Base-by-base conservation (phyloP, 2,797 vertebrate genomes). In the Danio choprae region DNA sequence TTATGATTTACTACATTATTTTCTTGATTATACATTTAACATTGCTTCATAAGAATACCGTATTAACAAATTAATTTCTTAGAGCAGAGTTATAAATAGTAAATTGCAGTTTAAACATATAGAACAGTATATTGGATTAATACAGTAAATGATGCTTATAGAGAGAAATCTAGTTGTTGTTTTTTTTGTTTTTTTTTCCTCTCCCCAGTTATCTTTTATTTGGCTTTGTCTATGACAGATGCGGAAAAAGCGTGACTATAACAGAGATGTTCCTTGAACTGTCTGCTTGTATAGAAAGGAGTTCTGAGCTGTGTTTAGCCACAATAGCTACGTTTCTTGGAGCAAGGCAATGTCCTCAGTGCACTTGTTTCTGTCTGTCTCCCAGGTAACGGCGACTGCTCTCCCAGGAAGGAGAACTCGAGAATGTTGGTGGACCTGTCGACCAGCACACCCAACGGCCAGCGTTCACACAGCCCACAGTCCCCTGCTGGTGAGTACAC, bases 381-480 rank as follows among this genome's bases (percentile, higher is more conserved):
- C 90, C 89, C 88, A 95, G 94, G 94, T 93, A 95, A 98, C 92
- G 96, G 97, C 92, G 95, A 96, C 89, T 95, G 96, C 94, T 97
- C 96, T 89, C 96, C 97, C 71, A 94, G 95, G 91, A 96, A 96
- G 91, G 96, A 98, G 85, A 95, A 96, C 91, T 94, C 94, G 83
- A 92, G 88, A 92, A 96, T 97, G 95, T 94, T 95, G 89, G 95
- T 92, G 85, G 96, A 97, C 92, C 94, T 95, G 91, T 97, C 96
- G 87, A 94, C 93, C 88, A 94, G 91, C 92, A 94, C 96, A 89
- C 93, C 95, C 91, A 98, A 98, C 89, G 96, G 96, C 92, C 95
- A 96, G 89, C 94, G 93, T 90, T 95, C 95, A 86, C 96, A 94
- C 84, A 93, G 94, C 94, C 90, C 89, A 86, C 90, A 89, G 84